Base-by-base conservation (phyloP, 2,113 vertebrate species). In the Chionodraco myersi region DNA sequence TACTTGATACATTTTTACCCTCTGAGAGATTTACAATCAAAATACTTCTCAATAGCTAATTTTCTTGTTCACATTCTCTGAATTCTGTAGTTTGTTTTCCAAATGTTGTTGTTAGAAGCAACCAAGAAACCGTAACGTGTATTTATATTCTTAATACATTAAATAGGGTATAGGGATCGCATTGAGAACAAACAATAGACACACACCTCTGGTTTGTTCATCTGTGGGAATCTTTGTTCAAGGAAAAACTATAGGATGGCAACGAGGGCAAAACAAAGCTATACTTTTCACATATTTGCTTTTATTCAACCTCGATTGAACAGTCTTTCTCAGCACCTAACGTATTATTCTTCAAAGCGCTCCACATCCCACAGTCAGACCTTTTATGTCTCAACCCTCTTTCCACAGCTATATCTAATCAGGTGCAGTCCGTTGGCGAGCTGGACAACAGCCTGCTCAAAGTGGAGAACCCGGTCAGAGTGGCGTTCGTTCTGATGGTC, bases 401-500 rank as follows among this genome's bases (percentile, higher is more conserved):
- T 52, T 0, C 23, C 0, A 1, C 91, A 99, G 97, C 96, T 73
- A 92, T 96, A 48, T 91, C 96, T 34, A 96, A 93, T 83, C 95
- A 95, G 0, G 94, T 95, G 10, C 94, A 97, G 93, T 95, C 96
- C 10, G 94, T 93, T 87, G 97, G 96, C 0, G 96, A 98, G 78
- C 88, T 90, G 83, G 94, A 93, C 63, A 93, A 94, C 72, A 95
- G 94, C 85, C 92, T 95, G 85, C 86, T 92, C 0, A 79, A 88
- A 2, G 94, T 94, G 51, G 94, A 96, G 70, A 96, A 96, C 63
- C 96, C 96, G 0, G 95, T 99, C 3, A 94, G 97, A 60, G 95
- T 99, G 0, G 97, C 94, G 9, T 99, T 97, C 71, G 96, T 99
- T 88, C 92, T 99, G 86, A 97, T 99, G 80, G 97, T 99, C 71